Percentiles rank a stretch among this genome's conserved stretches.
Conservation (phyloP, 2,113 vertebrate genomes). For the Rhinolophus ferrumequinum region DNA sequence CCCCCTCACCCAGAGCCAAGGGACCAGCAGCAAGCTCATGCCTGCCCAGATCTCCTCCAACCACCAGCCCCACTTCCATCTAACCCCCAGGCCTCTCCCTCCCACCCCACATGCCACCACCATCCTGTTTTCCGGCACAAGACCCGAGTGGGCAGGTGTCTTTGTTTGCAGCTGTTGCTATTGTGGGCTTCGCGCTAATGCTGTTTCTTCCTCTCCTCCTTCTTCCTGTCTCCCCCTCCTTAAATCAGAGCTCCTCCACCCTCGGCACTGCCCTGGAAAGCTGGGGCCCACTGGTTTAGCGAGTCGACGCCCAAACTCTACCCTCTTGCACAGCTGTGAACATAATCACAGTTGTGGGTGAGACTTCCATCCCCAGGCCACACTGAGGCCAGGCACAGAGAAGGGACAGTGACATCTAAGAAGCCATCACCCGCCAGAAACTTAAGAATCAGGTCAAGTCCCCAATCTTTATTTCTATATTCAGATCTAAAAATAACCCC, state of each 20-base stretch:
- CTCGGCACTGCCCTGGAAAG: constrained; percentile 50
- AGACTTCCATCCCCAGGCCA: neutral
- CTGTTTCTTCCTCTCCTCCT: neutral
- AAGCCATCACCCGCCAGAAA: neutral
- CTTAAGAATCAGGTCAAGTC: constrained; percentile 69
- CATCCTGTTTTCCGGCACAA: neutral
- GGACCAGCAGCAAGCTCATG: neutral
- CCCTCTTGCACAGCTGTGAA: rapidly evolving
- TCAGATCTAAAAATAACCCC: constrained; percentile 53
- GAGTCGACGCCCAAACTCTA: neutral
- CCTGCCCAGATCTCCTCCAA: neutral
- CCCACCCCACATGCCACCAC: neutral
- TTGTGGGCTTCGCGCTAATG: neutral
- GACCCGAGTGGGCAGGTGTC: neutral
- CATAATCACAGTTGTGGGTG: too few relatives aligned
- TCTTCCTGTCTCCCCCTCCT: neutral
- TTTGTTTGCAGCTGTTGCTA: neutral
- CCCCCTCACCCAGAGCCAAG: neutral
- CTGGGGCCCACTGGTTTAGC: neutral
- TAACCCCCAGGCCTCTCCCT: neutral
- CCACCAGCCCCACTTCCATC: too few relatives aligned
- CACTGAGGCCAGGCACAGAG: neutral
- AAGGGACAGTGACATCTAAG: neutral
- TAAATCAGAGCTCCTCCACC: constrained; percentile 68
- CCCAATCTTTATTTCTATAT: rapidly evolving